These are phyloP conservation scores for Xenopus tropicalis DNA, from an alignment of 2,113 vertebrate genomes.

Conservation along the genomic window DNA sequence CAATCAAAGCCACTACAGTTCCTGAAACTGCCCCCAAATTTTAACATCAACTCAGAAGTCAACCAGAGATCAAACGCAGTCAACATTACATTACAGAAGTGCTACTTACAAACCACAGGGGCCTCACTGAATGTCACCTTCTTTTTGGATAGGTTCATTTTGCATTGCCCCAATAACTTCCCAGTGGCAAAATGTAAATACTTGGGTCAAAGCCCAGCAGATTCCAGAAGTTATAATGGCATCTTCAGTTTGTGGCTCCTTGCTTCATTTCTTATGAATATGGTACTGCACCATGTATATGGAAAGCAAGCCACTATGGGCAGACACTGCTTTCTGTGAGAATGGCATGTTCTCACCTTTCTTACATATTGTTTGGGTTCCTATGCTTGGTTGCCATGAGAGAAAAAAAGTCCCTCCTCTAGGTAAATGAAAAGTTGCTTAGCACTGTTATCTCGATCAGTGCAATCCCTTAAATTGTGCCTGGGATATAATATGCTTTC, in stretches of 20 bases:
- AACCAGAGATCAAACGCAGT: no score
- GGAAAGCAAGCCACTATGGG: background rate
- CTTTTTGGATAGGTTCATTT: slow-evolving; percentile 22
- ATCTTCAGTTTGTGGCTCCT: background rate
- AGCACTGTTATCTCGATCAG: slow-evolving; percentile 16
- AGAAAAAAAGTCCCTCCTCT: slow-evolving; percentile 17
- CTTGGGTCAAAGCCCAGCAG: background rate
- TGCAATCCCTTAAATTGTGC: slow-evolving; percentile 24
- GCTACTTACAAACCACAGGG: slow-evolving; percentile 31
- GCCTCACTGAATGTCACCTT: slow-evolving; percentile 40
- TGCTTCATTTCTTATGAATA: background rate
- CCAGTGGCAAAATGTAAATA: background rate
- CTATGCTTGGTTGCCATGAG: slow-evolving; percentile 19
- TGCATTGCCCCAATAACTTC: background rate
- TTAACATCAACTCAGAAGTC: no score
- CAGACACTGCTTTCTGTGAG: background rate
- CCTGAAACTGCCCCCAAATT: no score
- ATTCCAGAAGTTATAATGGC: background rate
- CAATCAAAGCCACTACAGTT: no score
- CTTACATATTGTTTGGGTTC: slow-evolving; percentile 16
- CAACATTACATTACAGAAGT: no score
- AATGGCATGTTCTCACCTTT: background rate
- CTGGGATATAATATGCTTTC: background rate
- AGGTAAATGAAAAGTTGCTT: slow-evolving; percentile 26
- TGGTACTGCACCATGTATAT: background rate